phyloP scores from a whole-genome alignment of 1,140 invertebrate species.

The Carcinoscorpius rotundicauda region DNA sequence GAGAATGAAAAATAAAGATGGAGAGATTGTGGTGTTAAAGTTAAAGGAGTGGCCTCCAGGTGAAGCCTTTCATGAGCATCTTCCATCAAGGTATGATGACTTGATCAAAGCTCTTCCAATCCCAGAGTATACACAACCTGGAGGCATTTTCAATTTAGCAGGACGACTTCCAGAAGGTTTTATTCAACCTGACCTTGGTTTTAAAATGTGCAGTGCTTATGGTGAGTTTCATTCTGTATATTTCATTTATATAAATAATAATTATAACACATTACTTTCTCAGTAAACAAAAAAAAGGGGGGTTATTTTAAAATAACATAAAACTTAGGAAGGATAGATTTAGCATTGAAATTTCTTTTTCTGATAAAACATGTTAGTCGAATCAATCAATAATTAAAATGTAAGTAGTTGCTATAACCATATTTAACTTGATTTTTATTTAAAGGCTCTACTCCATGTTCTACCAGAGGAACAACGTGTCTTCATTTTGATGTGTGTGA shows the following conservation, averaged over 20 bases:
- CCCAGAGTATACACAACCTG: conserved; percentile 77
- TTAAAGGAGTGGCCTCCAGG: conserved; percentile 94
- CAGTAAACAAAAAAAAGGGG: too few relatives aligned
- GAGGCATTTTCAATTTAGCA: conserved; percentile 78
- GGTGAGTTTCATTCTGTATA: conserved; percentile 35
- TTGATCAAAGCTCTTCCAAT: conserved; percentile 83
- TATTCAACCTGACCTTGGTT: conserved; percentile 87
- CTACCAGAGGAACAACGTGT: conserved; percentile 80
- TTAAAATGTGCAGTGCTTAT: conserved; percentile 98
- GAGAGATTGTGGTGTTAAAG: conserved; percentile 77
- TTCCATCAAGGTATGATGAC: conserved; percentile 69
- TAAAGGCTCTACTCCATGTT: conserved; percentile 35
- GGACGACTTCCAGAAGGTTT: conserved; percentile 83
- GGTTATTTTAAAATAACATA: too few relatives aligned
- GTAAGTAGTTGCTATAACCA: too few relatives aligned
- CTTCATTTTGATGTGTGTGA: conserved; percentile 93
- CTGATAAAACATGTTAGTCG: too few relatives aligned
- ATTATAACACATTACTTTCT: too few relatives aligned
- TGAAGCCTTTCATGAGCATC: conserved; percentile 84
- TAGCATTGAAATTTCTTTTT: too few relatives aligned
- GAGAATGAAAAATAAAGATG: conserved; percentile 54
- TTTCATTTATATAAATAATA: too few relatives aligned
- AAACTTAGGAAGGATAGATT: too few relatives aligned
- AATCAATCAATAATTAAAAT: too few relatives aligned
- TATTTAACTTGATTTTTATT: too few relatives aligned